Evolutionary conservation across 2,888 invertebrate genomes (phyloP).

Genomic region (Schizaphis graminum): DNA sequence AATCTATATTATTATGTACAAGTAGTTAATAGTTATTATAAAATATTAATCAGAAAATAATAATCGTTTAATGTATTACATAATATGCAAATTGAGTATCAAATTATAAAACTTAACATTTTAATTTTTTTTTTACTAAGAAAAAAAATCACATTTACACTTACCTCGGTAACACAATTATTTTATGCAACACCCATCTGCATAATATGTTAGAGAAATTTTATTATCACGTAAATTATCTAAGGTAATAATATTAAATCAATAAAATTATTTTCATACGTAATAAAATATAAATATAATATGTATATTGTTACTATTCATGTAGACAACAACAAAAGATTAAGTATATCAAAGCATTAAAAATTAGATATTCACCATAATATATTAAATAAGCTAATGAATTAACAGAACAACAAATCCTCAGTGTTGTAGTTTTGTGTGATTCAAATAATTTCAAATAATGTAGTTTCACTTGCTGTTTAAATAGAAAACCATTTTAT

Average conservation of each 20-base stretch:
- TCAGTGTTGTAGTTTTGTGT: background rate
- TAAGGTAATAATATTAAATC: background rate
- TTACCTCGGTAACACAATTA: background rate
- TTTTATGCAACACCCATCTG: background rate
- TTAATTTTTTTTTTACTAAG: background rate
- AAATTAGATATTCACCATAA: background rate
- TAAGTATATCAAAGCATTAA: background rate
- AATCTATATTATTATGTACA: background rate
- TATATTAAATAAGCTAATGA: background rate
- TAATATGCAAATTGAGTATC: background rate
- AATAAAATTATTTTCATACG: background rate
- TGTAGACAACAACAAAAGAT: background rate
- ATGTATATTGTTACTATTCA: background rate
- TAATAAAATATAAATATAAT: background rate
- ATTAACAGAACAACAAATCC: background rate
- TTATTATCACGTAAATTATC: background rate
- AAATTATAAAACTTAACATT: background rate
- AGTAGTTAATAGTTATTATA: background rate
- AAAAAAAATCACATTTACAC: background rate
- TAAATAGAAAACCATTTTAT: constrained; percentile 8
- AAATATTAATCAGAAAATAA: background rate
- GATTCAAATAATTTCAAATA: background rate
- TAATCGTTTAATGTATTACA: background rate
- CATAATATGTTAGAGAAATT: background rate
- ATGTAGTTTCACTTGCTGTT: background rate